Evolutionary conservation across 2,113 vertebrate species (phyloP), one percentile per base, ranked within the genome.

Genomic region (Rhadina sibilatrix): DNA sequence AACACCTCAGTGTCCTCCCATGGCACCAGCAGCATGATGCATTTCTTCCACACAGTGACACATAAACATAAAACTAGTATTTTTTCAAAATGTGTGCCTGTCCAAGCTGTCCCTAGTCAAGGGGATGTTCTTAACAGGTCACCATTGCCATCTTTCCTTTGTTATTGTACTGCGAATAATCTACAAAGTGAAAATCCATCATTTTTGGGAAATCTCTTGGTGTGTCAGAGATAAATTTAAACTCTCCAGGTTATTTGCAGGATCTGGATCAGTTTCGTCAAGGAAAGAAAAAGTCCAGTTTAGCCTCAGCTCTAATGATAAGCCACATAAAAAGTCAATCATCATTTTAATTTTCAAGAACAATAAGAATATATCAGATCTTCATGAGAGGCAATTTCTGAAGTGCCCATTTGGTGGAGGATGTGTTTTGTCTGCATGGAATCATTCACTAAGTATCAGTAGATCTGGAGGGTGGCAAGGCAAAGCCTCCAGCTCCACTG

Each of bases 121-220:
- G 11, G 4, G 10, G 9, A 21, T 57, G 8, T 35, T 89, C 33
- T 89, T 53, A 63, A 60, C 2, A 1, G 15, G 28, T 44, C 33
- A 37, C 22, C 12, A 10, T n/a, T 78, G 19, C 7, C 13, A 14
- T n/a, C 20, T 91, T 90, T 63, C 38, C 8, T 70, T 79, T 83
- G 20, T 3, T 46, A 10, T n/a, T 72, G 3, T 28, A 54, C 31
- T 71, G 31, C 0, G 0, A 33, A 42, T 46, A 61, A 79, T 15
- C 23, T 44, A 65, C 12, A 66, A 77, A 85, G 53, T 33, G 4
- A 83, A 89, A 82, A 79, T 64, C 24, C 9, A 31, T 8, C 1
- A 35, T 44, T 83, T 54, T 12, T 3, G 13, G 35, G 8, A 90
- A 90, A 88, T 33, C 17, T 72, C 42, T 80, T n/a, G 5, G 9